Evolutionary conservation across 2,113 vertebrate species (phyloP).

Genomic region (Neolamprologus caudopunctatus): DNA sequence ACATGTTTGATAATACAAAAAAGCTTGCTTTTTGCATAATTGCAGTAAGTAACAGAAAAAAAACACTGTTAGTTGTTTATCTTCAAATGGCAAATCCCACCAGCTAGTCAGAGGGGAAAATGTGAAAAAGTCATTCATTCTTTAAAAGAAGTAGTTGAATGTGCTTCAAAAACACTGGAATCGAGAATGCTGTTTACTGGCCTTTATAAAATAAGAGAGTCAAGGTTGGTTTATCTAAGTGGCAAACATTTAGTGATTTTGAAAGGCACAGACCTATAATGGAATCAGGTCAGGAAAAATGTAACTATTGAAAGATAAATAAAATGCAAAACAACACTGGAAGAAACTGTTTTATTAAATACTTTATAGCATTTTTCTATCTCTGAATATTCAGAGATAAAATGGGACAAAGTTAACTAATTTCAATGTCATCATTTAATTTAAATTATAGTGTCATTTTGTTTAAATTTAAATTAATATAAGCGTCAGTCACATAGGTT

Average conservation of each 20-base stretch:
- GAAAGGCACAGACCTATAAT: neutral
- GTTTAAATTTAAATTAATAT: neutral
- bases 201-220: neutral
- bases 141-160: neutral
- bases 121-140: neutral
- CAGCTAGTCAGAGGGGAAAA: neutral
- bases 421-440: neutral
- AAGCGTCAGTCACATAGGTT: neutral
- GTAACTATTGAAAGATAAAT: neutral
- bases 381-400: neutral
- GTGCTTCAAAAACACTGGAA: neutral
- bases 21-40: neutral
- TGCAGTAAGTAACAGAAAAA: neutral
- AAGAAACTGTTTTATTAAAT: neutral
- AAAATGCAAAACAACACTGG: neutral
- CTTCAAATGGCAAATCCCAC: neutral
- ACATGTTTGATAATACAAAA: neutral
- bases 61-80: neutral
- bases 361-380: neutral
- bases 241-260: neutral
- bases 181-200: neutral
- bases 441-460: neutral
- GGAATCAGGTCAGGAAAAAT: neutral
- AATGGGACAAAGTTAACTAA: neutral
- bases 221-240: neutral